Base-by-base conservation (phyloP, 2,113 vertebrate species). In the Phrynocephalus versicolor region DNA sequence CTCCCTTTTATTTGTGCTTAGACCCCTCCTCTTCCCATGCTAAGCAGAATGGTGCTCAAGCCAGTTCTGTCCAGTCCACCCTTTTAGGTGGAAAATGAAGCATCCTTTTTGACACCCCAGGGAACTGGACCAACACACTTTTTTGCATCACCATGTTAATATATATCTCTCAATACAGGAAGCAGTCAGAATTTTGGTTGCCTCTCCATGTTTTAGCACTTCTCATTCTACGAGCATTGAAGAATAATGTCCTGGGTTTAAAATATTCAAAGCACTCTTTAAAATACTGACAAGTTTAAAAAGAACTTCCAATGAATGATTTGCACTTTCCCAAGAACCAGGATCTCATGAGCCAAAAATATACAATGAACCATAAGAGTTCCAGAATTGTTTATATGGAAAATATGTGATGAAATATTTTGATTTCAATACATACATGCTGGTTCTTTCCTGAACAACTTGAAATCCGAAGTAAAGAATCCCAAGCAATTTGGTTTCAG, bases 1-100 rank as follows among this genome's bases (percentile, higher is more conserved):
- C 84, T 91, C 71, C 90, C 78, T 89, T 93, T 89, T 91, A 89
- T 91, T 90, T 85, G 73, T 37, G 85, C 83, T 70, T 88, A 89
- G 91, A 84, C 89, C 90, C 87, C 91, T 87, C 89, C 51, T 85
- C 86, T 92, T 72, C 85, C 80, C 15, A 85, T 78, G 88, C 89
- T 37, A 73, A 10, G 13, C 78, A 5, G 57, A 82, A 64, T 19
- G 65, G 23, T 71, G 37, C 41, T 89, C 51, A 87, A 83, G 79
- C 23, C 58, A 88, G 37, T 51, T 91, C 51, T 85, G 39, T 85
- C 87, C 69, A 81, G 35, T 41, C 64, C 60, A 75, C 35, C 39
- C 45, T 65, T 84, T 90, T 89, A 35, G 64, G 62, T 27, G 76
- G 69, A 33, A 55, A 7, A 5, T 73, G 75, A 90, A 92, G 41